Evolutionary conservation across 1,140 invertebrate genomes (phyloP).

Genomic region (Drosophila mojavensis): DNA sequence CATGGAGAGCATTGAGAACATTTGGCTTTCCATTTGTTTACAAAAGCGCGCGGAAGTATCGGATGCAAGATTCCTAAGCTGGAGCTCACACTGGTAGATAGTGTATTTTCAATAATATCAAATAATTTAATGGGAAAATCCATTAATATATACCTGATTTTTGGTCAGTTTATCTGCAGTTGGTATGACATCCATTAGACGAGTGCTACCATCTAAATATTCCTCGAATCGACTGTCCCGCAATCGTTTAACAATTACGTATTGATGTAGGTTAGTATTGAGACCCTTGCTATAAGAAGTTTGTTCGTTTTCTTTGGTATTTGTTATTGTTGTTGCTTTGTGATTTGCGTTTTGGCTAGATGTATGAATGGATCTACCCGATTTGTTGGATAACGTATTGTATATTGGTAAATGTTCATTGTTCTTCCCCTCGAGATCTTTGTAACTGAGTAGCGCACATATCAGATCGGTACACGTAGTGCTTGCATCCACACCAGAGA

Average conservation of each 20-base stretch:
- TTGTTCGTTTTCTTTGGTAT: constrained; percentile 53
- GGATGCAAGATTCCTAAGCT: constrained; percentile 59
- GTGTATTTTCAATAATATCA: too few relatives aligned
- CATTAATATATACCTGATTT: constrained; percentile 40
- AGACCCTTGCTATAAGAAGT: neutral
- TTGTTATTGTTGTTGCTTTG: constrained; percentile 42
- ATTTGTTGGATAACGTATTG: neutral
- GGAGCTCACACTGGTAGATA: constrained; percentile 56
- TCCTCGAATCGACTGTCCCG: constrained; percentile 65
- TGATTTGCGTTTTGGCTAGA: constrained; percentile 26
- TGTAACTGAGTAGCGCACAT: constrained; percentile 86
- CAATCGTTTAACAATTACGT: constrained; percentile 75
- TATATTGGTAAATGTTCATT: neutral
- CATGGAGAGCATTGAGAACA: constrained; percentile 57
- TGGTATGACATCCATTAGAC: constrained; percentile 63
- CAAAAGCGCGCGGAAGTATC: constrained; percentile 4
- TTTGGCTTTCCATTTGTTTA: constrained; percentile 28
- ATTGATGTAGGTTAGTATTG: constrained; percentile 46
- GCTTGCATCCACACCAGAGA: constrained; percentile 89
- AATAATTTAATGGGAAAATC: neutral
- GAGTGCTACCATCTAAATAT: constrained; percentile 70
- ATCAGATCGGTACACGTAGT: constrained; percentile 92
- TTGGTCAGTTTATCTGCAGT: constrained; percentile 58
- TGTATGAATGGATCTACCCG: neutral
- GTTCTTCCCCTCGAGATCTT: constrained; percentile 23